Base-by-base conservation (phyloP, 2,888 invertebrate genomes). In the Microctonus brassicae region DNA sequence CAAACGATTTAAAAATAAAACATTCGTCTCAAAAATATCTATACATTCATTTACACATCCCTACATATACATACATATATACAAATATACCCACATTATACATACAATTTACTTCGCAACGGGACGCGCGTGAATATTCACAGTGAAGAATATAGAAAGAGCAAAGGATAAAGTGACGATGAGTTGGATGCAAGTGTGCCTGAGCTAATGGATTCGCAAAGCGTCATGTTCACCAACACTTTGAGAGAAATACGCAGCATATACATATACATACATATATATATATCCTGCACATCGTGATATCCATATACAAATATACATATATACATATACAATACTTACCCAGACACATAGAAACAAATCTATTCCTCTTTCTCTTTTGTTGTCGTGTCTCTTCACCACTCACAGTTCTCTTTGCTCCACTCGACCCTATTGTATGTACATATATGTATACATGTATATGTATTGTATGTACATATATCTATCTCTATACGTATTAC, bases 181-280 rank as follows among this genome's bases (percentile, higher is more conserved):
- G 69, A 57, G 68, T 64, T 33, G 22, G 63, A 13, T 39, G 57
- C 61, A 58, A 57, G 66, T 66, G 52, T 42, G 64, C 63, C 66
- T 63, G 22, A 55, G 77, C 80, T 82, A 83, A 82, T 83, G 82
- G 82, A 81, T 82, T 81, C 77, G 79, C 76, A 77, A 77, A 77
- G 73, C 75, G 75, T 68, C 79, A 74, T 80, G 80, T 78, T 81
- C 80, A 76, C 79, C 29, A 73, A 81, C 78, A 77, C 77, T 73
- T 66, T 60, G 68, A 61, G 64, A 66, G 39, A 24, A 42, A 47
- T 36, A 58, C 58, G 33, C 64, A 33, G 42, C 47, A 22, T 29
- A 17, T 61, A n/a, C n/a, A n/a, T n/a, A 24, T 69, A n/a, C n/a
- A n/a, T n/a, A 24, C 61, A n/a, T 39, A 24, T 53, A 10, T 17